Conservation (phyloP, 1,140 invertebrate species). For the Caenorhabditis tropicalis region DNA sequence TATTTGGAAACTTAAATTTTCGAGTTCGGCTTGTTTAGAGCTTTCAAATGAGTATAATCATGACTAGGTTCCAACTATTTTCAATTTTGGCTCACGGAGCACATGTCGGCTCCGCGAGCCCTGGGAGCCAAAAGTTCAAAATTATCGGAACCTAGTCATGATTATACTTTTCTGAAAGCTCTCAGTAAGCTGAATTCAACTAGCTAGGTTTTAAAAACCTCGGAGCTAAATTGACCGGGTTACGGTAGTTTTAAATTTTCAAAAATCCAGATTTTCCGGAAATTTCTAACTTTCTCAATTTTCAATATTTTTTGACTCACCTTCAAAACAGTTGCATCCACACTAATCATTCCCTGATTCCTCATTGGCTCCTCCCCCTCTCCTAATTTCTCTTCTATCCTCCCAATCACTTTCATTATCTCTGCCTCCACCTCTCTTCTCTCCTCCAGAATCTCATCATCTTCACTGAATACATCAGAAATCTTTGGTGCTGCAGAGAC, state of each 20-base stretch:
- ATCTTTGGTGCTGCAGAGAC: background rate
- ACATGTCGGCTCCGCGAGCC: background rate
- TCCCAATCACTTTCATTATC: background rate
- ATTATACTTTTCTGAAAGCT: no score
- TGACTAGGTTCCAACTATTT: no score
- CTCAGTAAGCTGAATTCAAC: no score
- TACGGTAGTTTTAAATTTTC: no score
- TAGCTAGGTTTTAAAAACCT: no score
- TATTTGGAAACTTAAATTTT: background rate
- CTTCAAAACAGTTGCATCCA: constrained; percentile 4
- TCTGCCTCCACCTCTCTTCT: background rate
- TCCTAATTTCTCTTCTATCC: background rate
- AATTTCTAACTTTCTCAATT: no score
- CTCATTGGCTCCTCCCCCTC: background rate
- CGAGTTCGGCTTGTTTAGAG: no score
- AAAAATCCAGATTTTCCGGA: no score
- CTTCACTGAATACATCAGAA: background rate
- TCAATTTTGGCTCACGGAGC: no score
- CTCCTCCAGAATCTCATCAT: constrained; percentile 9
- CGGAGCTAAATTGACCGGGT: no score
- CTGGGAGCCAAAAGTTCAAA: background rate
- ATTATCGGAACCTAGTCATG: background rate
- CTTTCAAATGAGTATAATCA: no score
- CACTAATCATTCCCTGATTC: background rate
- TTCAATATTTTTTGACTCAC: no score